These are phyloP conservation scores for Tyrophagus putrescentiae DNA, from an alignment of 1,140 invertebrate species.

Conservation along the genomic window DNA sequence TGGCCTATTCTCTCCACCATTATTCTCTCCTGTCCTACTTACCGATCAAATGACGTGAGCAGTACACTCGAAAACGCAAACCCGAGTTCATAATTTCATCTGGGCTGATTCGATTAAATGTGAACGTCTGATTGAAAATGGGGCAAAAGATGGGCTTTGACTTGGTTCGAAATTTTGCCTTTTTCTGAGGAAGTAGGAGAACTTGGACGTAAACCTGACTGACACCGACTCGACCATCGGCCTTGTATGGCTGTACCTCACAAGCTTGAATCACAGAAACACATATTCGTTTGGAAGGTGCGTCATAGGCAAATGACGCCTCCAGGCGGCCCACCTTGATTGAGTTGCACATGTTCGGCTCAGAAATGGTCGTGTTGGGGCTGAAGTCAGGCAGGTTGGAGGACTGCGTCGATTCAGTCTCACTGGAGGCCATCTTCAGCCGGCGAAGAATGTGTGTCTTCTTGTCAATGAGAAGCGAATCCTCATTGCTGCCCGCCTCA, in stretches of 20 bases:
- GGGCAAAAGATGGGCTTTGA: conserved; percentile 61
- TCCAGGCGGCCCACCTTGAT: conserved; percentile 52
- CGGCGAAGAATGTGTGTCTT: not conserved
- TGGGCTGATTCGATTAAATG: conserved; percentile 55
- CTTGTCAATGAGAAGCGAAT: not conserved
- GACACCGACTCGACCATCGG: conserved; percentile 44
- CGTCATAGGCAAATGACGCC: conserved; percentile 71
- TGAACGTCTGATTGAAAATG: conserved; percentile 78
- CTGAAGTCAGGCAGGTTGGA: conserved; percentile 12
- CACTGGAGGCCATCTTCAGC: not conserved
- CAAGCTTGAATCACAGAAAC: conserved; percentile 71
- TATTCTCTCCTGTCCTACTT: not conserved
- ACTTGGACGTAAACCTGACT: conserved; percentile 62
- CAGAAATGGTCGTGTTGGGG: conserved; percentile 28
- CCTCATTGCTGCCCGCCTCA: conserved; percentile 18
- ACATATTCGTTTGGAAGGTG: conserved; percentile 71
- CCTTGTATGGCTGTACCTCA: conserved; percentile 55
- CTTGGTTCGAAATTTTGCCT: conserved; percentile 84
- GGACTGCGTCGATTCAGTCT: conserved; percentile 3
- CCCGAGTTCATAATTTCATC: conserved; percentile 84
- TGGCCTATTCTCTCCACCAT: no score
- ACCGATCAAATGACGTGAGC: conserved; percentile 65
- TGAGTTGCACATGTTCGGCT: conserved; percentile 39
- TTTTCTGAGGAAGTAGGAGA: conserved; percentile 70
- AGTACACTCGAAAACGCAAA: conserved; percentile 72